Percentiles rank a stretch among this genome's conserved stretches.
Evolutionary conservation across 2,113 vertebrate species (phyloP).

Genomic region (Laticauda laticaudata): DNA sequence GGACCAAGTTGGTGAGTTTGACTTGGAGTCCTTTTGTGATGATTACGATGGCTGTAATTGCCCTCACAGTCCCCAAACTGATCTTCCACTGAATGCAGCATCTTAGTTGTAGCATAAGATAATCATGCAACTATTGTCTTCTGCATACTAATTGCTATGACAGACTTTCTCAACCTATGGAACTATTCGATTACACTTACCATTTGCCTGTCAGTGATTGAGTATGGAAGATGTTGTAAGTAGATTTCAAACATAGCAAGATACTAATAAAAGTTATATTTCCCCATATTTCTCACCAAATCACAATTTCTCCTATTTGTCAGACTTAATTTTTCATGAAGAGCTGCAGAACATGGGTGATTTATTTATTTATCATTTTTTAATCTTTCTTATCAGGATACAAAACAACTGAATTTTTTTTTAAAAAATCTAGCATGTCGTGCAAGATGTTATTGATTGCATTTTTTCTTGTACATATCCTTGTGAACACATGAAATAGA

Average conservation of each 20-base stretch:
- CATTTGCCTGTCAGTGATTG: background rate
- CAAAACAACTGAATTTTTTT: background rate
- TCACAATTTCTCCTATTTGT: background rate
- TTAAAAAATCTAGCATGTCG: background rate
- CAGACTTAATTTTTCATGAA: background rate
- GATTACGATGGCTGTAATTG: too few relatives aligned
- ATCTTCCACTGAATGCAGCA: background rate
- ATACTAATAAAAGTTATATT: too few relatives aligned
- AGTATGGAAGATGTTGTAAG: background rate
- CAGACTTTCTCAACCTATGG: background rate
- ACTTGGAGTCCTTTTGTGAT: too few relatives aligned
- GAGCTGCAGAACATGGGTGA: background rate
- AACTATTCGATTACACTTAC: background rate
- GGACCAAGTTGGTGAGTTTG: constrained; percentile 67
- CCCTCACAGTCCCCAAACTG: background rate
- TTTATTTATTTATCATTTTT: background rate
- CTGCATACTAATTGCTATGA: background rate
- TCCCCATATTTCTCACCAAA: background rate
- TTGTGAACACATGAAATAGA: background rate
- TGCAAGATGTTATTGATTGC: background rate
- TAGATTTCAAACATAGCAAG: background rate
- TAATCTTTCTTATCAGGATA: background rate
- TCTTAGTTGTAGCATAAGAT: background rate
- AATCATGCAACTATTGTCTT: background rate
- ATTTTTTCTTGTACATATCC: background rate